A percentile compares a stretch with the other conserved stretches of the same genome.
Evolutionary conservation across 2,797 vertebrate genomes (phyloP).

Genomic region (Telmatherina bonti): DNA sequence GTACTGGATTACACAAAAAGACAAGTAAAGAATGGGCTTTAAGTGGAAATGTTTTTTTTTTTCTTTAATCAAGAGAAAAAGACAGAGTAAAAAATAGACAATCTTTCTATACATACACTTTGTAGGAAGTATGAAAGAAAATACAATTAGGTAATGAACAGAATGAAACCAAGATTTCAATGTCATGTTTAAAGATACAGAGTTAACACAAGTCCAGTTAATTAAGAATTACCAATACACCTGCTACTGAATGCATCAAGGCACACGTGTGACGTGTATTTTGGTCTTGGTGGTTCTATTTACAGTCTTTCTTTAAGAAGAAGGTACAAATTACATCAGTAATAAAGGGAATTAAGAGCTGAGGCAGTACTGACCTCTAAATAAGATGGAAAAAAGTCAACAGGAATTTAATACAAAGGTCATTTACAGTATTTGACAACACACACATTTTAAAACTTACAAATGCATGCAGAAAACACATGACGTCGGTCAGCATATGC

Average conservation of each 20-base stretch:
- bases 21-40: background rate
- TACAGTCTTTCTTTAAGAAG: constrained; percentile 76
- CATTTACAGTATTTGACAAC: constrained; percentile 69
- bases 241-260: constrained; percentile 74
- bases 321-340: constrained; percentile 70
- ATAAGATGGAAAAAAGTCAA: constrained; percentile 50
- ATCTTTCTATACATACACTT: constrained; percentile 86
- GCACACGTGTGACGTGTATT: constrained; percentile 79
- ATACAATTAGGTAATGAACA: constrained; percentile 59
- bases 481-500: constrained; percentile 6
- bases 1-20: background rate
- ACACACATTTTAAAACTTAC: constrained; percentile 39
- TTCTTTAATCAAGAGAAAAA: constrained; percentile 83
- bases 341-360: constrained; percentile 71
- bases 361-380: constrained; percentile 68
- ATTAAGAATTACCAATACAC: constrained; percentile 77
- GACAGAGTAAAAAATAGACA: constrained; percentile 86
- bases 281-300: constrained; percentile 80
- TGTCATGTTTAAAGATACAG: constrained; percentile 67
- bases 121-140: constrained; percentile 70
- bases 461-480: constrained; percentile 42
- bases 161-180: constrained; percentile 72
- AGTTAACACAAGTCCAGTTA: constrained; percentile 80
- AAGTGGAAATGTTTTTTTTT: constrained; percentile 71
- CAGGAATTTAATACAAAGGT: constrained; percentile 70